Conservation (phyloP, 2,113 vertebrate species). For the Serilophus lunatus region DNA sequence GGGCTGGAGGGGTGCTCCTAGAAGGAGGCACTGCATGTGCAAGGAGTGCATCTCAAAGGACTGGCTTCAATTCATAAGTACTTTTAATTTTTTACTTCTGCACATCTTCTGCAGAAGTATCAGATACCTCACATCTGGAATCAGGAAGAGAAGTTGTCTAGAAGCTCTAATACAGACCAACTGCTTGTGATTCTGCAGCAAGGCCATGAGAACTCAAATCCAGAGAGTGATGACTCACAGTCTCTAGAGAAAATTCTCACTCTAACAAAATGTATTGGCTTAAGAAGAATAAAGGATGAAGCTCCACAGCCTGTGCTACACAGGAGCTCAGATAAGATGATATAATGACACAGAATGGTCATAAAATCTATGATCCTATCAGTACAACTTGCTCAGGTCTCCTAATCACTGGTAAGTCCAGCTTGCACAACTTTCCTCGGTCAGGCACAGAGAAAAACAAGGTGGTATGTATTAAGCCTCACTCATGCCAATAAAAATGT, state of each 20-base stretch:
- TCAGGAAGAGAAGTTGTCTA: background rate
- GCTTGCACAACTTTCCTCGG: constrained; percentile 5
- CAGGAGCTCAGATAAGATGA: background rate
- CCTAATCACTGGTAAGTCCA: background rate
- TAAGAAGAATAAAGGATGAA: constrained; percentile 1
- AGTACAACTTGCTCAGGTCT: background rate
- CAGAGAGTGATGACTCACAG: background rate
- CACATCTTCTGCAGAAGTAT: background rate
- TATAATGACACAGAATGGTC: background rate
- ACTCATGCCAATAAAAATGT: constrained; percentile 36
- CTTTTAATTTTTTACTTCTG: background rate
- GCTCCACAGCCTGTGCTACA: background rate
- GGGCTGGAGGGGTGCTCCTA: background rate
- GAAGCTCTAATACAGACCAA: background rate
- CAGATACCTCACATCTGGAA: background rate
- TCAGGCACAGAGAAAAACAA: constrained; percentile 11
- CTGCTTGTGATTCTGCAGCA: background rate
- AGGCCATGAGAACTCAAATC: background rate
- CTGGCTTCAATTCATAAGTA: background rate
- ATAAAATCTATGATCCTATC: constrained; percentile 6
- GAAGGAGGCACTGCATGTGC: background rate
- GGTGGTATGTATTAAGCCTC: constrained; percentile 8
- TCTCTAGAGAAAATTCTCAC: background rate
- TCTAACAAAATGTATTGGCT: background rate
- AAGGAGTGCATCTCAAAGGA: background rate